These are phyloP conservation scores for Andricus quercusramuli DNA, from an alignment of 2,888 invertebrate genomes.

Conservation along the genomic window DNA sequence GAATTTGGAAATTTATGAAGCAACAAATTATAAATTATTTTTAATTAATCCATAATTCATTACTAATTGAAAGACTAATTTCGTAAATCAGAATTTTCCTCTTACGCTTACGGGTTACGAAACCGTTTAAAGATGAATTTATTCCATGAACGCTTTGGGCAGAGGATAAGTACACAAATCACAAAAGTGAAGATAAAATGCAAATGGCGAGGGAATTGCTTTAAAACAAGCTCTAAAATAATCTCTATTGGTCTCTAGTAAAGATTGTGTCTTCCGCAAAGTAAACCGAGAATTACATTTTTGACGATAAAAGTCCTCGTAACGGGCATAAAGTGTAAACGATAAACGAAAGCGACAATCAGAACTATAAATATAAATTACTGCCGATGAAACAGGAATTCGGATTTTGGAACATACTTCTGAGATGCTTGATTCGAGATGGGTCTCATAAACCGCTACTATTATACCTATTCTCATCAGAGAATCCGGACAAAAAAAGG, in stretches of 20 bases:
- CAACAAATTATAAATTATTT: not conserved
- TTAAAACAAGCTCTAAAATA: slow-evolving; percentile 19
- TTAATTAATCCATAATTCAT: not conserved
- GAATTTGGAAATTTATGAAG: not conserved
- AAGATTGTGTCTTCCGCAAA: slow-evolving; percentile 21
- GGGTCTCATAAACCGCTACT: not conserved
- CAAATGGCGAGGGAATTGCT: slow-evolving; percentile 12
- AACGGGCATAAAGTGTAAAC: slow-evolving; percentile 14
- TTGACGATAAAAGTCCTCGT: not conserved
- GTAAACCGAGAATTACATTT: slow-evolving; percentile 22
- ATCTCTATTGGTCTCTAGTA: slow-evolving; percentile 10
- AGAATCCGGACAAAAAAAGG: slow-evolving; percentile 35
- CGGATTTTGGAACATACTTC: not conserved
- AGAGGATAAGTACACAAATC: not conserved
- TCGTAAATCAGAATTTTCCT: not conserved
- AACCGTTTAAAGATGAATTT: not conserved
- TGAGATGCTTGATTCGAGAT: not conserved
- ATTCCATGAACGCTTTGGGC: not conserved
- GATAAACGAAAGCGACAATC: not conserved
- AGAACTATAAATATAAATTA: not conserved
- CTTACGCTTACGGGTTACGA: too few relatives aligned
- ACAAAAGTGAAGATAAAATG: slow-evolving; percentile 22
- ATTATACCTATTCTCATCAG: not conserved
- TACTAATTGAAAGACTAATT: not conserved
- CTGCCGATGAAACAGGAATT: not conserved